A percentile compares a stretch with the other conserved stretches of the same genome.
These are phyloP conservation scores for Medauroidea extradentata DNA, from an alignment of 1,140 invertebrate genomes.

Conservation along the genomic window DNA sequence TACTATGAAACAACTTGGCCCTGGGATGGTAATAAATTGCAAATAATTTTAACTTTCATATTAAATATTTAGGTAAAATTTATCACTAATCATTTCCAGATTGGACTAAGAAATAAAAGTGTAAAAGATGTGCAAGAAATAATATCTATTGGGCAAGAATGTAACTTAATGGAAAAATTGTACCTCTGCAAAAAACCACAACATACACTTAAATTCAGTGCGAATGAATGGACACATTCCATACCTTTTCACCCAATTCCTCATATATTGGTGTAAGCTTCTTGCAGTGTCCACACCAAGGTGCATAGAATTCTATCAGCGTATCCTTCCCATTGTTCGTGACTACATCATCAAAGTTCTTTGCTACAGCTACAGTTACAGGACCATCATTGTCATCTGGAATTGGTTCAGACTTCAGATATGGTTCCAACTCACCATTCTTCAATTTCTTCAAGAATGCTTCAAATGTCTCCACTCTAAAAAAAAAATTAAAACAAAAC, in stretches of 20 bases:
- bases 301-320: constrained; percentile 96
- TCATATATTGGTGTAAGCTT: constrained; percentile 66
- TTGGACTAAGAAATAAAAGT: too few relatives aligned
- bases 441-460: constrained; percentile 85
- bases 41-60: too few relatives aligned
- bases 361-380: constrained; percentile 90
- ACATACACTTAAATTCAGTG: background rate
- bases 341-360: constrained; percentile 96
- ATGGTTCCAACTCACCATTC: constrained; percentile 80
- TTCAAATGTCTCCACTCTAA: constrained; percentile 78
- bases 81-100: too few relatives aligned
- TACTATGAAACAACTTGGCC: too few relatives aligned
- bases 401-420: constrained; percentile 92
- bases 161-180: too few relatives aligned
- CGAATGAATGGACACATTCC: background rate
- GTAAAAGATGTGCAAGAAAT: too few relatives aligned
- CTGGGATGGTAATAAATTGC: too few relatives aligned
- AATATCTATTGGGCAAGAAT: too few relatives aligned
- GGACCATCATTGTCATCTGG: constrained; percentile 80
- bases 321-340: constrained; percentile 89
- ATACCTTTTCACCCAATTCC: constrained; percentile 86
- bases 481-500: too few relatives aligned
- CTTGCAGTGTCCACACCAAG: constrained; percentile 99
- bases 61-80: too few relatives aligned
- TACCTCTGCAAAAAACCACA: constrained; percentile 6